Evolutionary conservation across 2,888 invertebrate genomes (phyloP).

Genomic region (Ctenicera cuprea): DNA sequence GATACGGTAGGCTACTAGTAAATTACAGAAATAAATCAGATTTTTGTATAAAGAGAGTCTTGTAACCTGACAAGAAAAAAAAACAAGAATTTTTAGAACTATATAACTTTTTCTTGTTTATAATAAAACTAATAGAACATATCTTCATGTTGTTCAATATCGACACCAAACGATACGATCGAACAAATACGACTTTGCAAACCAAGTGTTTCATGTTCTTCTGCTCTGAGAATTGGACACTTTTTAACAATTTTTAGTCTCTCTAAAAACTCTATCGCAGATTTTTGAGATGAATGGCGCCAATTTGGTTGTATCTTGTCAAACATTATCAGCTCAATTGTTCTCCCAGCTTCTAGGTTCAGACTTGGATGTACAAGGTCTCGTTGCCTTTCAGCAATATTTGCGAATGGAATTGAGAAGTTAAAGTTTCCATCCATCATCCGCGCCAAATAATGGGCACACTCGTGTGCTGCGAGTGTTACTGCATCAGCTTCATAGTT

Average conservation of each 20-base stretch:
- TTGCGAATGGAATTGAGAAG: neutral
- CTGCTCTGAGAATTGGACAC: neutral
- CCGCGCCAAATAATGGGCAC: slow-evolving; percentile 1
- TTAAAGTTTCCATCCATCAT: neutral
- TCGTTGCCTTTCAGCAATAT: neutral
- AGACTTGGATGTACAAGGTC: neutral
- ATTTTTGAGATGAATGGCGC: neutral
- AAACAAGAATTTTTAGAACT: too few species aligned
- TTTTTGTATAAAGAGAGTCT: too few species aligned
- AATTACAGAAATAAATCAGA: too few species aligned
- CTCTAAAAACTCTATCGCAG: neutral
- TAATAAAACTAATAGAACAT: too few species aligned
- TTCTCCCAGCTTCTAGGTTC: slow-evolving; percentile 14
- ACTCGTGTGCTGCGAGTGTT: slow-evolving; percentile 6
- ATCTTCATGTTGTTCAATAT: too few species aligned
- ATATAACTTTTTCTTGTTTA: too few species aligned
- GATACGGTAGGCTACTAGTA: too few species aligned
- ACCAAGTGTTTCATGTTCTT: too few species aligned
- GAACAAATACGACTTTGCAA: too few species aligned
- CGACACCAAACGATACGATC: too few species aligned
- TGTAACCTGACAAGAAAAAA: too few species aligned
- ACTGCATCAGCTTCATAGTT: slow-evolving; percentile 1
- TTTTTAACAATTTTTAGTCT: slow-evolving; percentile 2
- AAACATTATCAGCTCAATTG: neutral
- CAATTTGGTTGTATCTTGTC: slow-evolving; percentile 7